Percentiles rank a stretch among this genome's conserved stretches.
phyloP scores from a whole-genome alignment of 2,113 vertebrate species.

The Sylvicapra grimmia region DNA sequence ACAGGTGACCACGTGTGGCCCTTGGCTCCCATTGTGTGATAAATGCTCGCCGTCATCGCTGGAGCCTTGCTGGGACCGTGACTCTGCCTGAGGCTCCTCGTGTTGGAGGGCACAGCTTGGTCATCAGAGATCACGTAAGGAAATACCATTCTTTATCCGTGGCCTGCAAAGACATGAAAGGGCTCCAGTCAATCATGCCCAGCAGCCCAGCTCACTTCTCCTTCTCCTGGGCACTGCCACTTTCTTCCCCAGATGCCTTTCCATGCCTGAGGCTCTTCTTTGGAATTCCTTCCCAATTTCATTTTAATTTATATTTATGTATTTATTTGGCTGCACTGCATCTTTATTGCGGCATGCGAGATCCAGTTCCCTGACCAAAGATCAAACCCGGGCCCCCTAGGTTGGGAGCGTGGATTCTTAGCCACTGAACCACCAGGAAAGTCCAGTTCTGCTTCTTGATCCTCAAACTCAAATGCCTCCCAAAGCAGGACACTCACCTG shows the following conservation, averaged over 20 bases:
- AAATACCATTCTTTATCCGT: neutral
- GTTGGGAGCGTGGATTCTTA: neutral
- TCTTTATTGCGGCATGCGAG: accelerated
- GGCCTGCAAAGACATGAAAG: neutral
- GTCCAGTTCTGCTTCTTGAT: neutral
- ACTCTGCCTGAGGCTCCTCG: neutral
- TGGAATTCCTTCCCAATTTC: neutral
- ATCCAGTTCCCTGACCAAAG: neutral
- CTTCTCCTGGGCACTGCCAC: accelerated
- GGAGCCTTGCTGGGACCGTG: accelerated
- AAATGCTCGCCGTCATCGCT: accelerated
- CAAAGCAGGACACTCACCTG: neutral
- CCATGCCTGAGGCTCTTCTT: neutral
- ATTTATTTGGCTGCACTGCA: neutral
- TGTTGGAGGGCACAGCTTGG: neutral
- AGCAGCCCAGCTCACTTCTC: neutral
- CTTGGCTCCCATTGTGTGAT: neutral
- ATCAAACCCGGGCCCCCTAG: neutral
- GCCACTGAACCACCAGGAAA: neutral
- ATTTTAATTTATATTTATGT: neutral
- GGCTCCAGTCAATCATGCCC: accelerated
- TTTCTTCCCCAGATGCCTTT: neutral
- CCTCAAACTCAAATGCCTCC: neutral
- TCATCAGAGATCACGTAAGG: neutral
- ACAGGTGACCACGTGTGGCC: too few relatives aligned